These are phyloP conservation scores for Andrena hattorfiana DNA, from an alignment of 2,888 invertebrate species.

Conservation along the genomic window DNA sequence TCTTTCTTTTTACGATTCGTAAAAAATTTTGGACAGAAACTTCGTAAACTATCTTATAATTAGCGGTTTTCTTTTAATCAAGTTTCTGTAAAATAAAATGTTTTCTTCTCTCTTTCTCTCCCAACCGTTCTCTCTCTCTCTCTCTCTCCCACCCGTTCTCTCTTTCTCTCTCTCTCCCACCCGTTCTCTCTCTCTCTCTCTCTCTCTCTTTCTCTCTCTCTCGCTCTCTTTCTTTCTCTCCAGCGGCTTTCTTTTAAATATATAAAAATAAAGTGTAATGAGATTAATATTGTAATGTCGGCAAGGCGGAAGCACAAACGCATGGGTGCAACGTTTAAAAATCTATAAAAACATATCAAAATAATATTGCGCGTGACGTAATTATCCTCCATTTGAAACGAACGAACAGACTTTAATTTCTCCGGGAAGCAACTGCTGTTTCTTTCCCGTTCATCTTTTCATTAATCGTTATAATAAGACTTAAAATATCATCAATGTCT, in stretches of 20 bases:
- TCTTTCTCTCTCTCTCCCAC: background rate
- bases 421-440: constrained; percentile 31
- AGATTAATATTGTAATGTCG: constrained; percentile 62
- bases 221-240: background rate
- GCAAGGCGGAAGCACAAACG: constrained; percentile 73
- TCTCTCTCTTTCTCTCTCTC: background rate
- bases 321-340: constrained; percentile 63
- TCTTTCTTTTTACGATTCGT: constrained; percentile 20
- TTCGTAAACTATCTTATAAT: constrained; percentile 27
- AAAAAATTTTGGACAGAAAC: constrained; percentile 39
- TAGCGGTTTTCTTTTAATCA: background rate
- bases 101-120: background rate
- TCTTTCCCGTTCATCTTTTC: constrained; percentile 23
- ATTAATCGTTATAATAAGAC: constrained; percentile 50
- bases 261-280: constrained; percentile 61
- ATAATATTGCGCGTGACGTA: constrained; percentile 51
- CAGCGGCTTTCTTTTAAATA: constrained; percentile 35
- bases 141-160: background rate
- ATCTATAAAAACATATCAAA: constrained; percentile 60
- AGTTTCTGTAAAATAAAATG: constrained; percentile 37
- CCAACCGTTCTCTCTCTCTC: background rate
- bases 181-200: background rate
- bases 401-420: constrained; percentile 47
- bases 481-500: constrained; percentile 79
- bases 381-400: constrained; percentile 31